A percentile compares a stretch with the other conserved stretches of the same genome.
phyloP scores from a whole-genome alignment of 2,888 invertebrate species.

The Dolichopus griseipennis region DNA sequence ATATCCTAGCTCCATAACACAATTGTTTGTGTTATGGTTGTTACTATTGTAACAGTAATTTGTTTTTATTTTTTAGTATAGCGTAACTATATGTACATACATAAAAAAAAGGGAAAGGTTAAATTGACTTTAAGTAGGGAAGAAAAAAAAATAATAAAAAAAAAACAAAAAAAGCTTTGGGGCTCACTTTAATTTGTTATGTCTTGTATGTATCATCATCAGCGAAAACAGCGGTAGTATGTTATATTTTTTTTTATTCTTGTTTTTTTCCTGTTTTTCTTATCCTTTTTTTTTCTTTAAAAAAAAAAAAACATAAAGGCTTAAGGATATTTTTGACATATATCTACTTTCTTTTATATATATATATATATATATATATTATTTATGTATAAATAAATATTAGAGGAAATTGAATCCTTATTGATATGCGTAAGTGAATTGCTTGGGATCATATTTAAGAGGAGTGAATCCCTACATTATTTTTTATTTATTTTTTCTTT shows the following conservation, averaged over 20 bases:
- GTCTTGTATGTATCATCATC: neutral
- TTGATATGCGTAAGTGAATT: constrained; percentile 6
- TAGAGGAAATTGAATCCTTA: neutral
- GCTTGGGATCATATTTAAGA: constrained; percentile 1
- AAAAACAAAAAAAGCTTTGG: neutral
- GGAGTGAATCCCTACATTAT: neutral
- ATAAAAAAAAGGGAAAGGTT: neutral
- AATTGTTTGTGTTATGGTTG: too few relatives aligned
- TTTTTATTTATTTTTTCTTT: neutral
- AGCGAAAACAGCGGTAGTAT: neutral
- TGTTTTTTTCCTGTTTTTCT: neutral
- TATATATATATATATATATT: too few relatives aligned
- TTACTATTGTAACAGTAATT: too few relatives aligned
- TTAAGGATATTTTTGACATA: neutral
- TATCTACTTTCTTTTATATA: neutral
- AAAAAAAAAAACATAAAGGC: neutral
- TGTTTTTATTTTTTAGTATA: too few relatives aligned
- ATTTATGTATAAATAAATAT: too few relatives aligned
- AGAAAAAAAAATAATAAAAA: neutral
- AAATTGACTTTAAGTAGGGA: neutral
- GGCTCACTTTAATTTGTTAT: constrained; percentile 2
- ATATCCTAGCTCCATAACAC: too few relatives aligned
- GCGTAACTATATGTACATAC: too few relatives aligned
- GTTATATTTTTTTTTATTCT: too few relatives aligned
- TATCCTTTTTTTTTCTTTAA: neutral